Evolutionary conservation across 2,113 vertebrate species (phyloP).

Genomic region (Cacatua alba): DNA sequence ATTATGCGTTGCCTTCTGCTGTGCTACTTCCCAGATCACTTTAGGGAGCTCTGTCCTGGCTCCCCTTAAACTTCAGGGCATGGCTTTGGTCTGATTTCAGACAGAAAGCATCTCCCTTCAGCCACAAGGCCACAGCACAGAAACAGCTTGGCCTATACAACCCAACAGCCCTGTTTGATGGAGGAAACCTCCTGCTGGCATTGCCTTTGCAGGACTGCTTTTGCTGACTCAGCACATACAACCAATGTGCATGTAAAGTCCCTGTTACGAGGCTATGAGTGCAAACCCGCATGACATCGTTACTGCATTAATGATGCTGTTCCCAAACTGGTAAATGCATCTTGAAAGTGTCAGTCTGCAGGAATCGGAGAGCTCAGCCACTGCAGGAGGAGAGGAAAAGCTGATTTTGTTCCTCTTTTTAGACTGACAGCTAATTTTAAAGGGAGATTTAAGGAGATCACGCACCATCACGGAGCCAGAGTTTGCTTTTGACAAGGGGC

Average conservation of each 20-base stretch:
- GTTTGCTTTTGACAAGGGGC: neutral
- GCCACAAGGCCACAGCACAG: rapidly evolving
- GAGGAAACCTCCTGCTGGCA: neutral
- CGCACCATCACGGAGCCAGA: rapidly evolving
- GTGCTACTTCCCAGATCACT: neutral
- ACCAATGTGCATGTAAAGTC: rapidly evolving
- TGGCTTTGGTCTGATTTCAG: neutral
- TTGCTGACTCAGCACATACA: neutral
- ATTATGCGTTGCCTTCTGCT: rapidly evolving
- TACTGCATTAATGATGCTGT: neutral
- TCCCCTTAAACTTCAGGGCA: neutral
- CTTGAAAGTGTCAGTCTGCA: neutral
- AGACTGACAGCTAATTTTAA: neutral
- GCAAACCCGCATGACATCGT: rapidly evolving
- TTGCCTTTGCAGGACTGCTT: neutral
- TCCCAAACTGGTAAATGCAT: neutral
- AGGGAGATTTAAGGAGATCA: neutral
- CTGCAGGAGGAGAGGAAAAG: neutral
- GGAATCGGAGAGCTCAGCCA: neutral
- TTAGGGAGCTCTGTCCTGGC: neutral
- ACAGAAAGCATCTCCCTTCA: neutral
- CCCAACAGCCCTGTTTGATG: neutral
- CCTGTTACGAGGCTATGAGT: neutral
- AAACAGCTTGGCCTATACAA: neutral
- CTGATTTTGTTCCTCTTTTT: neutral